Evolutionary conservation across 2,113 vertebrate species (phyloP).

Genomic region (Oceanites oceanicus): DNA sequence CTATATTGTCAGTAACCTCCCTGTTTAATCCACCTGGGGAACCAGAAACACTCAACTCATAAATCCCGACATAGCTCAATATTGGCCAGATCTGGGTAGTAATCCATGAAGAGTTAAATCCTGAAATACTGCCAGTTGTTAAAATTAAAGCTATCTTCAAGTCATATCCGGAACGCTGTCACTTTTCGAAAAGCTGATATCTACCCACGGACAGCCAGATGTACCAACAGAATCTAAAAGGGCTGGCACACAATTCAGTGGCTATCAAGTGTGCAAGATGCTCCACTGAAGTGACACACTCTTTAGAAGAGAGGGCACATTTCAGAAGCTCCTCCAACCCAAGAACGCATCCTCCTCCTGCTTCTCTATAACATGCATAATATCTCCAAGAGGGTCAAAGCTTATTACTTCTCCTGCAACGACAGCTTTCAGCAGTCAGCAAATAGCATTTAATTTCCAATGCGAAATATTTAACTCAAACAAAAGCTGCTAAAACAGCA

Average conservation of each 20-base stretch:
- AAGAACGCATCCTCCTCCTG: neutral
- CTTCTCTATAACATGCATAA: neutral
- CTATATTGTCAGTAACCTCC: neutral
- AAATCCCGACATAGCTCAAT: neutral
- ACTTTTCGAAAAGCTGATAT: neutral
- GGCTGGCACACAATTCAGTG: neutral
- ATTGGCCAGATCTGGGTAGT: neutral
- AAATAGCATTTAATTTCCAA: neutral
- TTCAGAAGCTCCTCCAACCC: neutral
- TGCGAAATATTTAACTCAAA: neutral
- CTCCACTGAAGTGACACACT: neutral
- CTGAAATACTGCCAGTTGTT: neutral
- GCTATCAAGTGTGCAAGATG: neutral
- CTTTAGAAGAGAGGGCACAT: neutral
- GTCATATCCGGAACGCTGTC: rapidly evolving
- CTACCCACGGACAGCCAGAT: neutral
- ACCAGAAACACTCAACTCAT: neutral
- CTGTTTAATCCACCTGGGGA: rapidly evolving
- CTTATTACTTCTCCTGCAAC: neutral
- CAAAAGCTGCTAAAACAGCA: neutral
- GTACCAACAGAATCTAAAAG: neutral
- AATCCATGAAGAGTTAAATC: neutral
- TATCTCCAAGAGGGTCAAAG: neutral
- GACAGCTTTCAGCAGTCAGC: neutral
- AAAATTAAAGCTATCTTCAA: neutral